Base-by-base conservation (phyloP, 2,888 invertebrate genomes). In the Ashinkailepas kermadecensis region DNA sequence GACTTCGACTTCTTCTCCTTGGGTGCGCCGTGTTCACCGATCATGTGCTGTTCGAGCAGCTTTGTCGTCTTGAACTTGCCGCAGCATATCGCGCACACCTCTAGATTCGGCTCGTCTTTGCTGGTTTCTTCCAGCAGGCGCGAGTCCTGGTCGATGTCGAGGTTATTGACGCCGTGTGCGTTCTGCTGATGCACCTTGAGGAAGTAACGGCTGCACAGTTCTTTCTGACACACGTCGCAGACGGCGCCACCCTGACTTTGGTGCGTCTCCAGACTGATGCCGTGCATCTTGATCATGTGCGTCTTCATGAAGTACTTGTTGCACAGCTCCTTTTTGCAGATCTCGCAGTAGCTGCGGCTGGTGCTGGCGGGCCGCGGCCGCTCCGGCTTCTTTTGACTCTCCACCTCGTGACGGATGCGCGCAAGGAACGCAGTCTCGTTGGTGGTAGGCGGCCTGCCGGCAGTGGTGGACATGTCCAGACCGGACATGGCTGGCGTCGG, bases 261-360 rank as follows among this genome's bases (percentile, higher is more conserved):
- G 25, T 95, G 95, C 86, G 95, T 95, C 88, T 96, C 95, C 81
- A 96, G 93, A 87, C 95, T 95, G 85, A 96, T 96, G 78, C 96
- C 96, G 88, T 96, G 99, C 95, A 99, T 98, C 87, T 97, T 93
- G 87, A 97, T 94, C 96, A 98, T 98, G 89, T 99, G 99, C 1
- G 98, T 99, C 88, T 98, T 96, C 94, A 99, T 95, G 89, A 99
- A 99, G 88, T 99, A 99, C 88, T 99, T 99, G 90, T 99, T 99
- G 90, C 99, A 99, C 85, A 99, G 89, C 89, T 99, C 97, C 88
- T 98, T 98, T 89, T 98, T 97, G 89, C 98, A 98, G 84, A 98
- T 96, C 87, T 97, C 97, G 87, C 98, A 98, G 87, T 96, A 96
- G 86, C 95, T 95, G 84, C 88, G 86, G 62, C 87, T 85, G 57